Conservation (phyloP, 2,113 vertebrate genomes). For the Melospiza georgiana region DNA sequence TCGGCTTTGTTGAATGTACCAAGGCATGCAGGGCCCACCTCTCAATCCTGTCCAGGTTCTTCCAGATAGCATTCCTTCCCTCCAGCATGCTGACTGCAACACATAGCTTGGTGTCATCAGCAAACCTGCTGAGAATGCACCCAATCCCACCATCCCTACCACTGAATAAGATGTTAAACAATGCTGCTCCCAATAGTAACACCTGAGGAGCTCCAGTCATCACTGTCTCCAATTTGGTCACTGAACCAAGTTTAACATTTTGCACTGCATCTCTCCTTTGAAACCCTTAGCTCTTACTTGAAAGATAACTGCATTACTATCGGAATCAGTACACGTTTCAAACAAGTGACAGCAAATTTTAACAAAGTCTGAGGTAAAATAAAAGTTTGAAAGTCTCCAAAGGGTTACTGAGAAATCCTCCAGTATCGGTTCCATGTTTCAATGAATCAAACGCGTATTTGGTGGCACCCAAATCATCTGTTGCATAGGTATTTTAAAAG, state of each 20-base stretch:
- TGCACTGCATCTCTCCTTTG: background rate
- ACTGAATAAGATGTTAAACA: background rate
- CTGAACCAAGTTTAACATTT: background rate
- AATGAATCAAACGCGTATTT: background rate
- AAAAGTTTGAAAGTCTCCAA: background rate
- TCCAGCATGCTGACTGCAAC: background rate
- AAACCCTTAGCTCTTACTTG: background rate
- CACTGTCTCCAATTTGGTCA: background rate
- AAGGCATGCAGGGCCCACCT: background rate
- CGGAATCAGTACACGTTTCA: background rate
- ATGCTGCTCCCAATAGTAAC: background rate
- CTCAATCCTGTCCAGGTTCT: background rate
- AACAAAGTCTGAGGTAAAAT: background rate
- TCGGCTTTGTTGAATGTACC: accelerated
- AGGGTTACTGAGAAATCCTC: background rate
- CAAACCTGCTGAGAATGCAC: background rate
- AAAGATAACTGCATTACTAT: background rate
- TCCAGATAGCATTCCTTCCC: background rate
- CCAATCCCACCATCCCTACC: background rate
- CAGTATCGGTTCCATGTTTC: background rate
- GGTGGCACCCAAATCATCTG: background rate
- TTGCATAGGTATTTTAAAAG: background rate
- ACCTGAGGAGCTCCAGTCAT: background rate
- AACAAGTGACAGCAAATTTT: background rate
- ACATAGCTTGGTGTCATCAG: background rate